Conservation (phyloP, 2,888 invertebrate species). For the Arrhopalites spinosus region DNA sequence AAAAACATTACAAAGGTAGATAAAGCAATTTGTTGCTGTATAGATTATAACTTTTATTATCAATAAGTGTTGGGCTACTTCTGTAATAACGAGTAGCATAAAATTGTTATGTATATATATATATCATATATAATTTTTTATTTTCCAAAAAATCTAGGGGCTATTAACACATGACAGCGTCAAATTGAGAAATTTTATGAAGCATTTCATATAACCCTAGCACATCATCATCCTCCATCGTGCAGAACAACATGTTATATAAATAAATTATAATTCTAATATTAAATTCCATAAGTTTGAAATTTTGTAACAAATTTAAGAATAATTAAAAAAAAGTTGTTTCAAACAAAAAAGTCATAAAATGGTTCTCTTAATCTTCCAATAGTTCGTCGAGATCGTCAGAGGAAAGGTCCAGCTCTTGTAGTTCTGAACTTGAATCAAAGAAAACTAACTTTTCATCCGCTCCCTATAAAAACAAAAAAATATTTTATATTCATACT, state of each 20-base stretch:
- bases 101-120: not conserved
- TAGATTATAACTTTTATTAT: no score
- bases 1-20: no score
- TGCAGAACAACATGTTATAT: not conserved
- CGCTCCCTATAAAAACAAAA: not conserved
- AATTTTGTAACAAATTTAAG: not conserved
- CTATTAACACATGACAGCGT: not conserved
- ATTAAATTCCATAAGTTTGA: not conserved
- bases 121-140: not conserved
- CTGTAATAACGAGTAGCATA: not conserved
- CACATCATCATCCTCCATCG: no score
- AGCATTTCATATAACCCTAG: no score
- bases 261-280: not conserved
- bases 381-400: conserved; percentile 27
- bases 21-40: no score
- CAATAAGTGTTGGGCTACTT: no score
- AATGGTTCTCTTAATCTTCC: conserved; percentile 9
- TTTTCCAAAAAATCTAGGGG: not conserved
- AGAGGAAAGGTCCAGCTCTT: conserved; percentile 19
- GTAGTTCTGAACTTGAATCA: conserved; percentile 23
- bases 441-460: conserved; percentile 28
- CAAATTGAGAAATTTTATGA: not conserved
- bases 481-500: not conserved
- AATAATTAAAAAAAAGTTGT: not conserved
- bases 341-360: not conserved